Evolutionary conservation across 2,797 vertebrate genomes (phyloP).

Genomic region (Merluccius polli): DNA sequence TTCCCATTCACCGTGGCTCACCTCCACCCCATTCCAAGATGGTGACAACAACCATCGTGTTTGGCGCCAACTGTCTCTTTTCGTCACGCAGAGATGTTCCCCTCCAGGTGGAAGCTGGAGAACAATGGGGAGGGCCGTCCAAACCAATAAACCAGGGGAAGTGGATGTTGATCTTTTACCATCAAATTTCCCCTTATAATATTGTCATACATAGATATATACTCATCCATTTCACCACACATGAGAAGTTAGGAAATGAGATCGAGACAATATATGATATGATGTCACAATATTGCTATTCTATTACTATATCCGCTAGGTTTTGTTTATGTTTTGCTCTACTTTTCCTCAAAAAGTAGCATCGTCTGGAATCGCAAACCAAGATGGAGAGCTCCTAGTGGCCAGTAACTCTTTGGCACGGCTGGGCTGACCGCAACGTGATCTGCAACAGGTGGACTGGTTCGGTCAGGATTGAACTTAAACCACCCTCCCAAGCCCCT

Average conservation of each 20-base stretch:
- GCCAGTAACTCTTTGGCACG: conserved; percentile 24
- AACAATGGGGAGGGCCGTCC: neutral
- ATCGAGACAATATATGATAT: neutral
- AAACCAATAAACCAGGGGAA: neutral
- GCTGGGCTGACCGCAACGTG: conserved; percentile 41
- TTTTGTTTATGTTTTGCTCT: neutral
- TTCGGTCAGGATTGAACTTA: conserved; percentile 56
- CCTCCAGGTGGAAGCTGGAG: neutral
- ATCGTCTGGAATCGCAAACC: conserved; percentile 18
- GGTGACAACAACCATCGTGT: conserved; percentile 23
- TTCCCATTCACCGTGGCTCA: conserved; percentile 23
- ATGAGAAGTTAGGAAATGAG: neutral
- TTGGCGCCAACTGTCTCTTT: neutral
- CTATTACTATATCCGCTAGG: neutral
- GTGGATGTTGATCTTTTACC: neutral
- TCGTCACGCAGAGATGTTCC: neutral
- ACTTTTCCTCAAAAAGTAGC: conserved; percentile 5
- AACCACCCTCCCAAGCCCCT: conserved; percentile 39
- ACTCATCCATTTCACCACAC: neutral
- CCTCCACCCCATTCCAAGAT: conserved; percentile 33
- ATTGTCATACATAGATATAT: neutral
- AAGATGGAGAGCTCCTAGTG: conserved; percentile 17
- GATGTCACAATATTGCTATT: neutral
- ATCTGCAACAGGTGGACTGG: conserved; percentile 61
- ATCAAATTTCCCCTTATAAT: neutral